These are phyloP conservation scores for Peromyscus polionotus DNA, from an alignment of 2,113 vertebrate genomes.

Conservation along the genomic window DNA sequence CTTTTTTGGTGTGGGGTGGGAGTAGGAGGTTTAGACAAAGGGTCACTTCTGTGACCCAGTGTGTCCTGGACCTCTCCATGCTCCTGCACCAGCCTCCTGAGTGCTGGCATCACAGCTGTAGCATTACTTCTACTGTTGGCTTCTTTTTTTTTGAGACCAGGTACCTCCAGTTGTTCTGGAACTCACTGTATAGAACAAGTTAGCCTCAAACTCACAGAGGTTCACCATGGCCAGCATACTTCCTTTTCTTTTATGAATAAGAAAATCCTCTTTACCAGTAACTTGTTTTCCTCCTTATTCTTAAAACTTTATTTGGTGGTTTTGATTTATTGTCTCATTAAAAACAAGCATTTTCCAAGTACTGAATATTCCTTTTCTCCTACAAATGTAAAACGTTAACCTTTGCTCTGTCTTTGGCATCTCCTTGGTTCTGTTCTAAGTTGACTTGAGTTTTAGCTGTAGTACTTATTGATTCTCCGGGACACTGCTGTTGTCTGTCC, in stretches of 20 bases:
- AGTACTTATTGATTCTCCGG: not conserved
- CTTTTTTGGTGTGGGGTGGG: not conserved
- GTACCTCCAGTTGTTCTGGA: too few relatives aligned
- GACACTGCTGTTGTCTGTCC: not conserved
- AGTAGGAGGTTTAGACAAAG: not conserved
- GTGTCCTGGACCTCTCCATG: not conserved
- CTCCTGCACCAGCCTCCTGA: not conserved
- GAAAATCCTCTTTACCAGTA: not conserved
- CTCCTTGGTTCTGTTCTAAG: not conserved
- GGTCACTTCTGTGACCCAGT: not conserved
- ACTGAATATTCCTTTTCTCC: not conserved
- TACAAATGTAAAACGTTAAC: not conserved
- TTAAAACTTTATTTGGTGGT: conserved; percentile 4
- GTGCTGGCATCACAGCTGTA: not conserved
- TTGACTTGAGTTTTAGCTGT: not conserved
- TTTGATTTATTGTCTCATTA: conserved; percentile 37
- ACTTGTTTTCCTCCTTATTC: conserved; percentile 4
- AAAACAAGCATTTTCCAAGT: not conserved
- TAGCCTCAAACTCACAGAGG: not conserved
- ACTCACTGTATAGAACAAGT: too few relatives aligned
- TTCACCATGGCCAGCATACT: not conserved
- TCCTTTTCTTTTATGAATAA: not conserved
- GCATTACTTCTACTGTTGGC: not conserved
- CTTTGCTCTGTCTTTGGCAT: not conserved
- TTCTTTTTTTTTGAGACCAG: too few relatives aligned